Percentiles rank a stretch among this genome's conserved stretches.
Conservation (phyloP, 1,140 invertebrate genomes). For the Cydia splendana region DNA sequence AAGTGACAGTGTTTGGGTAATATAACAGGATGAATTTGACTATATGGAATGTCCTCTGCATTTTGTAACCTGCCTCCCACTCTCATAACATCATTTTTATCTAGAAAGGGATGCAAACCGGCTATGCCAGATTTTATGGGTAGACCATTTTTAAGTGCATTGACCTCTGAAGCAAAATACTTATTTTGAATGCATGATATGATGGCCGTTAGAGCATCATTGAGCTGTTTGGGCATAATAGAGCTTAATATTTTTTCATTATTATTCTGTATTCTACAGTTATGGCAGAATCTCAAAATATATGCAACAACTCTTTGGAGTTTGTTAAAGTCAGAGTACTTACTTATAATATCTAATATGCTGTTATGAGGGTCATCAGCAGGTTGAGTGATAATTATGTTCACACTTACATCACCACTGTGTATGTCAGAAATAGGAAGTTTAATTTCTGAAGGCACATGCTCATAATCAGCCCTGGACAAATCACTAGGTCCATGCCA, state of each 20-base stretch:
- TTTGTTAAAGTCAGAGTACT: too few relatives aligned
- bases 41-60: slow-evolving; percentile 33
- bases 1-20: slow-evolving; percentile 35
- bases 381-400: too few relatives aligned
- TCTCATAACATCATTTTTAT: slow-evolving; percentile 22
- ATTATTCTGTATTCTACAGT: not conserved
- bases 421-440: too few relatives aligned
- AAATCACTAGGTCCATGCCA: slow-evolving; percentile 29
- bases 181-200: slow-evolving; percentile 19
- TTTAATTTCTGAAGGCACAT: too few relatives aligned
- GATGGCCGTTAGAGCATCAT: slow-evolving; percentile 18
- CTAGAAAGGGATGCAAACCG: slow-evolving; percentile 35
- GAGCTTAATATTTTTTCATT: not conserved
- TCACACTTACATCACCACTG: too few relatives aligned
- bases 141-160: too few relatives aligned
- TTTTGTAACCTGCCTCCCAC: slow-evolving; percentile 34
- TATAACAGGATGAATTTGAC: slow-evolving; percentile 37
- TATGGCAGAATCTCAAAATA: too few relatives aligned
- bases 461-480: not conserved
- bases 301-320: too few relatives aligned
- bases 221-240: slow-evolving; percentile 25
- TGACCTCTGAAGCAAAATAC: slow-evolving; percentile 9
- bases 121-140: slow-evolving; percentile 15
- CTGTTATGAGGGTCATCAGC: too few relatives aligned
- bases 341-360: too few relatives aligned